These are phyloP conservation scores for Ciconia maguari DNA, from an alignment of 2,113 vertebrate species.

Conservation along the genomic window DNA sequence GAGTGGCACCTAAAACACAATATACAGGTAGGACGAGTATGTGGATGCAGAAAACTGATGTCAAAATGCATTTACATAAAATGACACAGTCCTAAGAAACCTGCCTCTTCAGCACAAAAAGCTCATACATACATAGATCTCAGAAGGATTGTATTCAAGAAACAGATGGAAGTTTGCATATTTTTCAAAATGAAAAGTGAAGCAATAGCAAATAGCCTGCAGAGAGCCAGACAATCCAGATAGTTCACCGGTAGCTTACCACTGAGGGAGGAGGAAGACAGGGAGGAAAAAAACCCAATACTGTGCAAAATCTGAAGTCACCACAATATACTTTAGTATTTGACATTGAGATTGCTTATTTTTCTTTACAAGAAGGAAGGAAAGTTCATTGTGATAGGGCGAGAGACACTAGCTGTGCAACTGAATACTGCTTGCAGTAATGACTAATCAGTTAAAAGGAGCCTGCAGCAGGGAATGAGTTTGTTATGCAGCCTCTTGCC, in stretches of 20 bases:
- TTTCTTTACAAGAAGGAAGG: background rate
- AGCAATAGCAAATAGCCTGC: background rate
- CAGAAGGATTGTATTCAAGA: slow-evolving; percentile 53
- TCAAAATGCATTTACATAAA: slow-evolving; percentile 25
- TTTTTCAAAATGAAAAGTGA: slow-evolving; percentile 49
- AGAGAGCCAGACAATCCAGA: background rate
- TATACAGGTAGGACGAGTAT: background rate
- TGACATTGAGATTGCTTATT: background rate
- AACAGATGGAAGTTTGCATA: slow-evolving; percentile 63
- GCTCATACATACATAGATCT: slow-evolving; percentile 30
- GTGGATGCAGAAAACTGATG: background rate
- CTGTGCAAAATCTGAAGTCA: background rate
- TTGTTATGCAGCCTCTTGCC: background rate
- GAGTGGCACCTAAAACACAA: background rate
- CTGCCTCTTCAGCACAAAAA: slow-evolving; percentile 44
- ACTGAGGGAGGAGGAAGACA: background rate
- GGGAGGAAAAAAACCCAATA: background rate
- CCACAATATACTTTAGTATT: background rate
- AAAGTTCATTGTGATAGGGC: background rate
- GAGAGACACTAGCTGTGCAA: background rate
- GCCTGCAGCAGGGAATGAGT: background rate
- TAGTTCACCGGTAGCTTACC: background rate
- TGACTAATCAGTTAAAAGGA: background rate
- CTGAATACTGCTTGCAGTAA: background rate
- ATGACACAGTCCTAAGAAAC: background rate